Evolutionary conservation across 2,888 invertebrate genomes (phyloP).

Genomic region (Gymnoscelis rufifasciata): DNA sequence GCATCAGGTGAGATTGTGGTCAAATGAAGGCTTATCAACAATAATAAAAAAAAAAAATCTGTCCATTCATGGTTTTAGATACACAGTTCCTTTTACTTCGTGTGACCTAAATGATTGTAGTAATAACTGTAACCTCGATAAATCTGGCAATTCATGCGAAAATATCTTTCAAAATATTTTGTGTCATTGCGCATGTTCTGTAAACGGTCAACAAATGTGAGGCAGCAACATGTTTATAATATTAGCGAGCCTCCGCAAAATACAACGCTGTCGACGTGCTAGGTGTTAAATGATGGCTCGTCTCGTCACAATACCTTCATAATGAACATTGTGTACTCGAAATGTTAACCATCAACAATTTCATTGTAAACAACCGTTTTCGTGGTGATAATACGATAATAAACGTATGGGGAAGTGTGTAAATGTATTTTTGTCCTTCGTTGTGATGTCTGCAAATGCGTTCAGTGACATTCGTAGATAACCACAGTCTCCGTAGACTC

Average conservation of each 20-base stretch:
- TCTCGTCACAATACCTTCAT: slow-evolving; percentile 27
- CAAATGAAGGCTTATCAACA: too few species aligned
- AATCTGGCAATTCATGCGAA: too few species aligned
- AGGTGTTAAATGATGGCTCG: slow-evolving; percentile 35
- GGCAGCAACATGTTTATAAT: slow-evolving; percentile 32
- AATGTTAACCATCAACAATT: slow-evolving; percentile 19
- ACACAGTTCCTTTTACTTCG: too few species aligned
- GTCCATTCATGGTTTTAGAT: too few species aligned
- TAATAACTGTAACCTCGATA: too few species aligned
- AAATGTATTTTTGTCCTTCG: slow-evolving; percentile 1
- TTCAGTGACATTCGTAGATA: slow-evolving; percentile 11
- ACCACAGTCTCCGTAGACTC: slow-evolving; percentile 9
- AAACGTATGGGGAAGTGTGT: slow-evolving; percentile 1
- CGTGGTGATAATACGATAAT: slow-evolving; percentile 23
- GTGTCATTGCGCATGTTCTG: slow-evolving; percentile 2
- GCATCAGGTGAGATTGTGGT: too few species aligned
- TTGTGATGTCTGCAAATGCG: slow-evolving; percentile 12
- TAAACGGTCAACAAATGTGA: neutral
- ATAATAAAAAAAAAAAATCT: too few species aligned
- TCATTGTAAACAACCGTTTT: slow-evolving; percentile 23
- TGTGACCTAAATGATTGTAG: too few species aligned
- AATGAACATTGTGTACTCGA: slow-evolving; percentile 22
- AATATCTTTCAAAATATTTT: too few species aligned
- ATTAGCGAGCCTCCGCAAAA: slow-evolving; percentile 35
- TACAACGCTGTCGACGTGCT: slow-evolving; percentile 18